Base-by-base conservation (phyloP, 2,797 vertebrate genomes). In the Denticeps clupeoides region DNA sequence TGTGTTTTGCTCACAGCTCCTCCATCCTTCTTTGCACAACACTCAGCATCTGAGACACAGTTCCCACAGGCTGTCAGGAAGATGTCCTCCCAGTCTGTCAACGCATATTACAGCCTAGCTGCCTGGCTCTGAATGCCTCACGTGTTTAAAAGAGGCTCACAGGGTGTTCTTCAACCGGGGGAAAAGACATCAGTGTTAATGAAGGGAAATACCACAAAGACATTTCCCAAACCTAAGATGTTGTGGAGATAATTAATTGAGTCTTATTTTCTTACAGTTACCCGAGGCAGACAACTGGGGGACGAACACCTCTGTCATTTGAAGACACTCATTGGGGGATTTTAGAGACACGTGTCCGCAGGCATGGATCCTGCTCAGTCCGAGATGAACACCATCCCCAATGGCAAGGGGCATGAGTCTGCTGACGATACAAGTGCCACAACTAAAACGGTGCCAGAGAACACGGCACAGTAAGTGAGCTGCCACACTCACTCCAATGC, bases 301-400 rank as follows among this genome's bases (percentile, higher is more conserved):
- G 45, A 12, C 47, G 41, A 13, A 22, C 33, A 11, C 43, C 10
- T 23, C 11, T 12, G 41, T 15, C 11, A 7, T n/a, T n/a, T n/a
- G n/a, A 33, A 22, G 10, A 12, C 15, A 19, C 18, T 25, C 15
- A 11, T 7, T 18, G 33, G 37, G 26, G 25, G 27, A 24, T 33
- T 27, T 21, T 21, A 74, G 41, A 69, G 77, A 13, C 79, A 69
- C 56, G 62, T 71, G n/a, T 49, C 63, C 1, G 70, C 70, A 40
- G 48, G 49, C 5, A 79, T 83, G 82, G 85, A 87, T 18, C 62
- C 68, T n/a, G 64, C 80, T 35, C 81, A 76, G 58, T 73, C 80
- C 0, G 92, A 95, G 73, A 85, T 71, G 58, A 91, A 86, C 13
- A 67, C 88, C 35, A 85, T 97, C 38, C 91, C 92, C 49, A 97